A percentile compares a stretch with the other conserved stretches of the same genome.
phyloP scores from a whole-genome alignment of 2,888 invertebrate species.

The Melanostoma mellinum region DNA sequence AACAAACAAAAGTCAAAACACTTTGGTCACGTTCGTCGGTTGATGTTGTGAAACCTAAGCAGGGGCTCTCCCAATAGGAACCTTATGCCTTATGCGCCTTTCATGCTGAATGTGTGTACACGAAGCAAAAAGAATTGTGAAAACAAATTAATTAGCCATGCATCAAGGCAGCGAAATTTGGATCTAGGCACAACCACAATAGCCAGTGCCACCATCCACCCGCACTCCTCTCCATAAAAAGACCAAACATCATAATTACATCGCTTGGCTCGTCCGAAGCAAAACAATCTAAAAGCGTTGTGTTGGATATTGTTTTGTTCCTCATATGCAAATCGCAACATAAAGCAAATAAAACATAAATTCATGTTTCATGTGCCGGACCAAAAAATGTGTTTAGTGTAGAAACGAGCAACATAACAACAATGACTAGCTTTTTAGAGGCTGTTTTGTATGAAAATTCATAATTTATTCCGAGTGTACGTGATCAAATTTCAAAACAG shows the following conservation, averaged over 20 bases:
- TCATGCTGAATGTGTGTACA: neutral
- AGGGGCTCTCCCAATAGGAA: constrained; percentile 15
- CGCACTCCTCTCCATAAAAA: neutral
- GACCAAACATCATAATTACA: constrained; percentile 63
- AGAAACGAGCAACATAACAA: constrained; percentile 11
- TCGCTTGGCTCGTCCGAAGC: constrained; percentile 42
- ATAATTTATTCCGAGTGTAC: constrained; percentile 70
- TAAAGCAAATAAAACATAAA: constrained; percentile 14
- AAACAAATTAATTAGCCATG: constrained; percentile 72
- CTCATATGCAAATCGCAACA: constrained; percentile 60
- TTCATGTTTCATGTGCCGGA: constrained; percentile 53
- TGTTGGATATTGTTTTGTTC: constrained; percentile 13
- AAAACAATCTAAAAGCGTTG: constrained; percentile 57
- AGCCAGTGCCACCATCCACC: neutral
- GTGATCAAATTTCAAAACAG: constrained; percentile 67
- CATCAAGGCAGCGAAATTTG: constrained; percentile 56
- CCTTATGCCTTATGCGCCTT: constrained; percentile 25
- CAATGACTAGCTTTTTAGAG: constrained; percentile 24
- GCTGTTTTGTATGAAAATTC: constrained; percentile 63
- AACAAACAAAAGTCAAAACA: constrained; percentile 44
- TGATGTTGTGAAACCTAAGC: constrained; percentile 62
- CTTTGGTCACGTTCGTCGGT: constrained; percentile 63
- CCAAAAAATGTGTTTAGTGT: constrained; percentile 14
- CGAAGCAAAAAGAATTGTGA: constrained; percentile 52
- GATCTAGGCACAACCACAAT: constrained; percentile 39